These are phyloP conservation scores for Erinaceus europaeus DNA, from an alignment of 2,113 vertebrate genomes.

Conservation along the genomic window DNA sequence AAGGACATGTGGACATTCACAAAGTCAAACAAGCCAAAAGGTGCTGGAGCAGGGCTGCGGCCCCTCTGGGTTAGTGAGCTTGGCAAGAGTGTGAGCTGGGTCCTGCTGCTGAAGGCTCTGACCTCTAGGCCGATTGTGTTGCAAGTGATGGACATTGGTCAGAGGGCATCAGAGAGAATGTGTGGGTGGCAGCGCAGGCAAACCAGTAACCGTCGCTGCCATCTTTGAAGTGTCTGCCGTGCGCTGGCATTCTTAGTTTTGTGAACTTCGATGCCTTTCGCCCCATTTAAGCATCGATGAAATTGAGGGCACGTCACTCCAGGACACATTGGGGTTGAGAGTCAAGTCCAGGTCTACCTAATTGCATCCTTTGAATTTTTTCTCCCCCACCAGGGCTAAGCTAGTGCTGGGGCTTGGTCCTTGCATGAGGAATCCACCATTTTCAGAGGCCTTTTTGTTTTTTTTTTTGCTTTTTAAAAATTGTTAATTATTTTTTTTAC, in stretches of 20 bases:
- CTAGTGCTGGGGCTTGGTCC: rapidly evolving
- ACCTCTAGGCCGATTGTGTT: neutral
- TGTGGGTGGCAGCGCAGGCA: neutral
- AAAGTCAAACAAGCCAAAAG: neutral
- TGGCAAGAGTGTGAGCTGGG: neutral
- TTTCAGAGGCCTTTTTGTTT: too few relatives aligned
- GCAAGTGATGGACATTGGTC: neutral
- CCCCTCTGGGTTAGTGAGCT: neutral
- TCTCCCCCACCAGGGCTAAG: neutral
- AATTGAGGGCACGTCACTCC: neutral
- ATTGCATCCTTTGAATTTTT: neutral
- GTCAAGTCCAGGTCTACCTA: neutral
- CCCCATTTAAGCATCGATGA: neutral
- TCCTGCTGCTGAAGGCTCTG: neutral
- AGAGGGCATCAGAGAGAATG: neutral
- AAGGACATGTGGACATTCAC: neutral
- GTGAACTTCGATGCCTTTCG: neutral
- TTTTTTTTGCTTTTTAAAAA: too few relatives aligned
- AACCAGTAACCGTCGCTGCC: too few relatives aligned
- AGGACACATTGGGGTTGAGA: neutral
- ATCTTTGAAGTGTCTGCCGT: neutral
- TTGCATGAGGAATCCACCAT: too few relatives aligned
- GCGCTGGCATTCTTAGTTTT: neutral
- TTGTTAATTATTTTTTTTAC: too few relatives aligned
- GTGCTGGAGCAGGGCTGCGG: neutral